Evolutionary conservation across 1,140 invertebrate genomes (phyloP), one percentile per base, ranked within the genome.

Genomic region (Pachyrhynchus sulphureomaculatus): DNA sequence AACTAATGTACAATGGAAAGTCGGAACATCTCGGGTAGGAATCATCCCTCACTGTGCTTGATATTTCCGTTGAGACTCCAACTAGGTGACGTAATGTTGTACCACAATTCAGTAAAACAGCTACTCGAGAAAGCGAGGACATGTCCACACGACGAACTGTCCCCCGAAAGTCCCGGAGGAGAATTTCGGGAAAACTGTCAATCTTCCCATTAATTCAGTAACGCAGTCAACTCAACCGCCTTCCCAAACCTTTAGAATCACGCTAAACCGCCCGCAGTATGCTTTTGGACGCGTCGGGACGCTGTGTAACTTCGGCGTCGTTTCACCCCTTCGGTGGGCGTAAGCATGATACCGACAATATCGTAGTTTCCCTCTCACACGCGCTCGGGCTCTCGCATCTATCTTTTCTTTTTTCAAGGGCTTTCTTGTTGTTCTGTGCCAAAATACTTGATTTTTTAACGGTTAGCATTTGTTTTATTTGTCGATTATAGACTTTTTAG

Each of bases 261-360:
- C 45, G 23, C 36, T 41, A 15, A 17, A 39, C 23, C 10, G 44
- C 17, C 55, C 44, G 55, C 55, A 58, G 55, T 58, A 58, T n/a
- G 55, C 17, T 58, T 24, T 18, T 23, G 20, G 55, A 18, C 18
- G 55, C 44, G 55, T 39, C 55, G 45, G 44, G 55, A 32, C 55
- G 44, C 26, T 20, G n/a, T n/a, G n/a, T n/a, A 24, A 49, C 10
- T 49, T 13, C 33, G 55, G 18, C 55, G 44, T 47, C 29, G 29
- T 12, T 26, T 26, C 33, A 34, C 44, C 45, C 20, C 5, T 20
- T 56, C 21, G 26, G 44, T 58, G 39, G 41, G 44, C 55, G 55
- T 58, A 58, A 45, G 55, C 55, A 58, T 39, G 55, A 49, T 36
- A n/a, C 21, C 55, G 55, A 26, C 15, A 58, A 39, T 49, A 39